Evolutionary conservation across 2,888 invertebrate genomes (phyloP).

Genomic region (Homarus gammarus): DNA sequence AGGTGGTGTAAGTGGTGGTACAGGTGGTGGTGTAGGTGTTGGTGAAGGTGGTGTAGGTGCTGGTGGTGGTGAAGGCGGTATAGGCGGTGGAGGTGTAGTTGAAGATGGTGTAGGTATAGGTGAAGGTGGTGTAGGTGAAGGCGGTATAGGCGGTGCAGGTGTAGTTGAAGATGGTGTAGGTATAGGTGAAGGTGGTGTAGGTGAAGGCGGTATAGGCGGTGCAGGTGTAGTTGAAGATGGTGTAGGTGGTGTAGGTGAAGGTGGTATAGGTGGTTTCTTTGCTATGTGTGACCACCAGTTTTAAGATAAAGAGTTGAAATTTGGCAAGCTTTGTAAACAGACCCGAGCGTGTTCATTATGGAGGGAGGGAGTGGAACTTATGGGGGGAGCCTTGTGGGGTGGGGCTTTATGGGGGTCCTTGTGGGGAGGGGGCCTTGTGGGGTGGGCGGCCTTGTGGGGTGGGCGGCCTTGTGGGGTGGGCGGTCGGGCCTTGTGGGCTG

Average conservation of each 20-base stretch:
- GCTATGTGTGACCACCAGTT: no score
- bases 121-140: neutral
- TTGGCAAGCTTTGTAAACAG: no score
- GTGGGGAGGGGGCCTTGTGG: no score
- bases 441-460: no score
- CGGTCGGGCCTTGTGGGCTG: no score
- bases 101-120: neutral
- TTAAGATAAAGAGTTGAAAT: no score
- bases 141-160: neutral
- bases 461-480: no score
- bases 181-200: neutral
- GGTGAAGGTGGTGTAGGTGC: neutral
- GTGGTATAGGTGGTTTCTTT: neutral
- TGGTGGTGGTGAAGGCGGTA: neutral
- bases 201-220: neutral
- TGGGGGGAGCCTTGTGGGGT: no score
- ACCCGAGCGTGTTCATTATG: no score
- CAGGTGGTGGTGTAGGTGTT: neutral
- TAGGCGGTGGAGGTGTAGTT: neutral
- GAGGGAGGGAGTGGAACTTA: no score
- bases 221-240: no score
- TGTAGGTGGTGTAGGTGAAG: neutral
- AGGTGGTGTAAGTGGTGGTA: neutral
- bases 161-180: neutral
- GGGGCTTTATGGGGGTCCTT: no score